Conservation (phyloP, 1,140 invertebrate species). For the Eupeodes corollae region DNA sequence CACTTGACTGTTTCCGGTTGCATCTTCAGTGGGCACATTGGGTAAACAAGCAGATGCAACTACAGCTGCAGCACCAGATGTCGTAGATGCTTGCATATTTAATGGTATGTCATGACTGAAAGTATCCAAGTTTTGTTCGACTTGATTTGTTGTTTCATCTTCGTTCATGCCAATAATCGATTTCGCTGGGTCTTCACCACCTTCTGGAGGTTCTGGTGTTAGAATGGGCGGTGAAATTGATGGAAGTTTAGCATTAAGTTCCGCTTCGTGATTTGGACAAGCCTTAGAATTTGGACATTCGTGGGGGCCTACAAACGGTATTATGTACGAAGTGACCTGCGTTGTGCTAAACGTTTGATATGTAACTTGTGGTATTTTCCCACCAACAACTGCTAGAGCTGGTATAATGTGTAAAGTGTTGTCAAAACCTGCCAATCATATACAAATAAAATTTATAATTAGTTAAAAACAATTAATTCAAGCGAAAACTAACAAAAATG, state of each 20-base stretch:
- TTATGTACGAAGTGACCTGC: conserved; percentile 35
- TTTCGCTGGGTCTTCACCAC: neutral
- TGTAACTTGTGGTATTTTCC: conserved; percentile 10
- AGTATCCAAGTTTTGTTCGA: neutral
- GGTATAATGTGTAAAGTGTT: conserved; percentile 37
- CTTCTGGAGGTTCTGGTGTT: neutral
- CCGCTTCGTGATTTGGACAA: conserved; percentile 24
- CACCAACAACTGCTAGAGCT: conserved; percentile 26
- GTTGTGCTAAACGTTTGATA: conserved; percentile 22
- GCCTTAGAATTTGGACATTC: conserved; percentile 35
- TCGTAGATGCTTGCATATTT: conserved; percentile 23
- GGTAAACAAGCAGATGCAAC: conserved; percentile 1
- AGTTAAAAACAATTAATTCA: too few relatives aligned
- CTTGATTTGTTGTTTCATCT: neutral
- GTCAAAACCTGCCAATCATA: conserved; percentile 35
- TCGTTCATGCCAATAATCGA: neutral
- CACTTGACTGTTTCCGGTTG: conserved; percentile 37
- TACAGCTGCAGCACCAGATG: conserved; percentile 1
- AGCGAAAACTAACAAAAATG: too few relatives aligned
- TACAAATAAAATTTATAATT: too few relatives aligned
- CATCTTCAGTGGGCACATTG: conserved; percentile 48
- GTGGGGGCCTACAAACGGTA: conserved; percentile 35
- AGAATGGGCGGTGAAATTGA: neutral
- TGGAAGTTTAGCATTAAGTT: neutral
- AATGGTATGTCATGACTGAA: conserved; percentile 24